Evolutionary conservation across 2,113 vertebrate species (phyloP), one percentile per base, ranked within the genome.

Genomic region (Carassius carassius): DNA sequence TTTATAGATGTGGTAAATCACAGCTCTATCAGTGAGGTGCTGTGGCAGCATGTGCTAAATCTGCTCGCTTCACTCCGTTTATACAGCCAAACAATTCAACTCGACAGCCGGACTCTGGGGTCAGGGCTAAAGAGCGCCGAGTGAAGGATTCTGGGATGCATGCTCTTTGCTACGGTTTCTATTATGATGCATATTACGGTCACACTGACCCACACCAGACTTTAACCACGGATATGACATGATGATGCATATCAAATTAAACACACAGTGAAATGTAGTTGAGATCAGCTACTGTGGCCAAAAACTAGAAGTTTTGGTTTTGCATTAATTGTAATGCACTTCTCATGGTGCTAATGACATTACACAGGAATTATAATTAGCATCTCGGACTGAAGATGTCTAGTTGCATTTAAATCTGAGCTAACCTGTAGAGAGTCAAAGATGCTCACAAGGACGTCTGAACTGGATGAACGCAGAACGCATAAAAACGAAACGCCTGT

Each of bases 151-250:
- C 74, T 51, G 74, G 74, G 74, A 80, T 88, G 89, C 90, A 85
- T 90, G 88, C 91, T 89, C 72, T 73, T 14, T 47, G 37, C 70
- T 44, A 73, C 47, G 70, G 78, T 80, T 85, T 16, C 65, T 51
- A 65, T 67, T 84, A 83, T 76, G 84, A 25, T 69, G 51, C 63
- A 41, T 44, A 58, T 69, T 69, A n/a, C 8, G 19, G 32, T 1
- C 32, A 70, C 67, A 5, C 67, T 5, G 32, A 70, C 70, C 70
- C 6, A 16, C 1, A 6, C 21, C 70, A n/a, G 37, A 35, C n/a
- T 37, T 4, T 69, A 32, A 37, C 65, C 65, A 8, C 1, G 5
- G 23, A 41, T 58, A 16, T 67, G 54, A 0, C n/a, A 21, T 65
- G 73, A 25, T 69, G 19, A 23, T 70, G 54, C 37, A 23, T n/a